These are phyloP conservation scores for Salticus scenicus DNA, from an alignment of 2,888 invertebrate genomes.

Conservation along the genomic window DNA sequence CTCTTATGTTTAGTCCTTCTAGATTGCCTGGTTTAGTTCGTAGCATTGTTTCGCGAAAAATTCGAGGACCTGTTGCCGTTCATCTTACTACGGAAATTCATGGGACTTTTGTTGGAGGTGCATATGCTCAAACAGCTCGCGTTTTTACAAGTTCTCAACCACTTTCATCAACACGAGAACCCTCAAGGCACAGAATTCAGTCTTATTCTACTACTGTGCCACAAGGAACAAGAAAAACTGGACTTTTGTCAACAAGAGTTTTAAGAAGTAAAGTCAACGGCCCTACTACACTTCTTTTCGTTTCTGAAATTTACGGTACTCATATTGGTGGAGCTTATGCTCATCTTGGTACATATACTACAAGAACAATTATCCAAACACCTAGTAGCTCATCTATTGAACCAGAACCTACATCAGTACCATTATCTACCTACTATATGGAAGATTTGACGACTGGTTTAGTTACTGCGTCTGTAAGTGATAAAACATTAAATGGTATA, in stretches of 20 bases:
- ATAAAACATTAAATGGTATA: conserved; percentile 56
- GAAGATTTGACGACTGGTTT: conserved; percentile 62
- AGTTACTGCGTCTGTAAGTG: conserved; percentile 59
- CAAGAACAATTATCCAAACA: conserved; percentile 42
- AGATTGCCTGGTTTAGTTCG: conserved; percentile 54
- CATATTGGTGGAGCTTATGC: conserved; percentile 71
- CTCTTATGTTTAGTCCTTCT: conserved; percentile 44
- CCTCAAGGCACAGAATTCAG: conserved; percentile 29
- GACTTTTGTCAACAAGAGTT: conserved; percentile 69
- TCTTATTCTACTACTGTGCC: conserved; percentile 14
- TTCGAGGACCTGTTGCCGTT: conserved; percentile 51
- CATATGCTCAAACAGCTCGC: conserved; percentile 64
- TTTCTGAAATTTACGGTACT: conserved; percentile 71
- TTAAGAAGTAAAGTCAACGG: conserved; percentile 54
- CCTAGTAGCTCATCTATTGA: not conserved
- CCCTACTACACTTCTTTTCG: conserved; percentile 54
- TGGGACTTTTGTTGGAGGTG: conserved; percentile 55
- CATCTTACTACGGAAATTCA: conserved; percentile 66
- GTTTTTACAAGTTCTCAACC: conserved; percentile 61
- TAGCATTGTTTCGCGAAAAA: conserved; percentile 47
- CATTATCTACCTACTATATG: conserved; percentile 34
- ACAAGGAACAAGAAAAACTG: conserved; percentile 49
- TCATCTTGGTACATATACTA: conserved; percentile 71
- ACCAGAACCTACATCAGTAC: conserved; percentile 6
- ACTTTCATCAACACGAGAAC: conserved; percentile 39